Evolutionary conservation across 2,888 invertebrate genomes (phyloP).

Genomic region (Netelia melanura): DNA sequence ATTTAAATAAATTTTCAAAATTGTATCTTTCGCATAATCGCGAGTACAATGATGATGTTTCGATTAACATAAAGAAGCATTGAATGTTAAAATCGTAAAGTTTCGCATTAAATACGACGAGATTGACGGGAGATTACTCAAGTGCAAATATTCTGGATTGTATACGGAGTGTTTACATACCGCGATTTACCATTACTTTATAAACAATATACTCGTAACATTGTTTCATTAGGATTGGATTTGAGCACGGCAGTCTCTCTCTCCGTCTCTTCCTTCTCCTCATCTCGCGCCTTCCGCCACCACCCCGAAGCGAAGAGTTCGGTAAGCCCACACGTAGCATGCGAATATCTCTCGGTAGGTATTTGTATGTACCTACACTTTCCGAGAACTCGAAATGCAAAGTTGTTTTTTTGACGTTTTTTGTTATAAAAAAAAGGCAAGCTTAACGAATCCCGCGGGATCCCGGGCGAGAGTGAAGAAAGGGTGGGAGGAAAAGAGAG

Average conservation of each 20-base stretch:
- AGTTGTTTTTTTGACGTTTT: slow-evolving; percentile 19
- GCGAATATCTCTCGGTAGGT: slow-evolving; percentile 60
- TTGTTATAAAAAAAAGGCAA: slow-evolving; percentile 54
- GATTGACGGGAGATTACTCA: slow-evolving; percentile 39
- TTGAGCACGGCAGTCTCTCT: no score
- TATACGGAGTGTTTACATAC: slow-evolving; percentile 21
- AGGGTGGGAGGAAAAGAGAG: slow-evolving; percentile 27
- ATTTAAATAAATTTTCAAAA: neutral
- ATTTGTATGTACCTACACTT: slow-evolving; percentile 59
- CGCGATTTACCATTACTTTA: slow-evolving; percentile 17
- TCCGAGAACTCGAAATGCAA: slow-evolving; percentile 63
- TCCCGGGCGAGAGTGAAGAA: slow-evolving; percentile 60
- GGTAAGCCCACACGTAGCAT: slow-evolving; percentile 48
- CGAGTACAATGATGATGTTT: slow-evolving; percentile 7
- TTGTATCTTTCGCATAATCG: neutral
- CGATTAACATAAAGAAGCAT: neutral
- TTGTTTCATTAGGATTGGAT: neutral
- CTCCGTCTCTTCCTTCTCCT: slow-evolving; percentile 18
- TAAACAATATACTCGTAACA: slow-evolving; percentile 52
- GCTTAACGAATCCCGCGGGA: slow-evolving; percentile 65
- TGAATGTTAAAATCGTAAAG: neutral
- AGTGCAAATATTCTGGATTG: slow-evolving; percentile 41
- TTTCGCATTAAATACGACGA: slow-evolving; percentile 32
- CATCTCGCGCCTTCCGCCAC: slow-evolving; percentile 11
- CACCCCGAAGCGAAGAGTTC: neutral